Conservation (phyloP, 2,113 vertebrate species). For the Orthonyx spaldingii region DNA sequence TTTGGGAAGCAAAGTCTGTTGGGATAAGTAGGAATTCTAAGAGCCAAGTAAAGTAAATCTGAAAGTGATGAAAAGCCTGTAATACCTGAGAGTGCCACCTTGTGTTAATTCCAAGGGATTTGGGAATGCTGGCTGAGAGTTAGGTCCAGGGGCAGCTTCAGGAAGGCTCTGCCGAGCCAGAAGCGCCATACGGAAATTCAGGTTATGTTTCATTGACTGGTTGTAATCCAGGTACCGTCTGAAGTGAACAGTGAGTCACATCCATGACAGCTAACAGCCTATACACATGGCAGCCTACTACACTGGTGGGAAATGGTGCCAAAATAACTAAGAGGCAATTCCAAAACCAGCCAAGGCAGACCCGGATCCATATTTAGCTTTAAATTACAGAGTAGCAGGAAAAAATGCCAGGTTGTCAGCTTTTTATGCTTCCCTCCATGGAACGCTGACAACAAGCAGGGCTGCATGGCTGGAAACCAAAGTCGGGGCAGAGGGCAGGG, state of each 20-base stretch:
- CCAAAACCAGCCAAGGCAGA: not conserved
- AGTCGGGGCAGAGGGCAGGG: not conserved
- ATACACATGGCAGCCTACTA: not conserved
- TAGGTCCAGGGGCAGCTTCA: not conserved
- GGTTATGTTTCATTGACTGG: not conserved
- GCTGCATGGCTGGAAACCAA: not conserved
- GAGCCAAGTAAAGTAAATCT: not conserved
- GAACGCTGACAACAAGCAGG: not conserved
- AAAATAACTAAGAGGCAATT: not conserved
- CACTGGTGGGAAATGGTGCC: not conserved
- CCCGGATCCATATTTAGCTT: not conserved
- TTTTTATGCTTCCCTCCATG: not conserved
- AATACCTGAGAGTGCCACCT: not conserved
- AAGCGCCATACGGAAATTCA: fast-evolving
- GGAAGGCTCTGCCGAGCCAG: not conserved
- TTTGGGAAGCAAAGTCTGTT: not conserved
- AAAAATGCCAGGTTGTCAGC: not conserved
- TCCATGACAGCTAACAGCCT: not conserved
- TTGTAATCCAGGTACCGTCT: not conserved
- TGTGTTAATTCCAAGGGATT: not conserved
- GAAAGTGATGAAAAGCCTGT: fast-evolving
- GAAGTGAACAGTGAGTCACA: not conserved
- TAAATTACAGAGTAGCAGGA: not conserved
- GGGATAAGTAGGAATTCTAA: not conserved
- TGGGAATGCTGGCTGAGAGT: not conserved